A percentile compares a stretch with the other conserved stretches of the same genome.
These are phyloP conservation scores for Bursaphelenchus okinawaensis DNA, from an alignment of 2,888 invertebrate genomes.

Conservation along the genomic window DNA sequence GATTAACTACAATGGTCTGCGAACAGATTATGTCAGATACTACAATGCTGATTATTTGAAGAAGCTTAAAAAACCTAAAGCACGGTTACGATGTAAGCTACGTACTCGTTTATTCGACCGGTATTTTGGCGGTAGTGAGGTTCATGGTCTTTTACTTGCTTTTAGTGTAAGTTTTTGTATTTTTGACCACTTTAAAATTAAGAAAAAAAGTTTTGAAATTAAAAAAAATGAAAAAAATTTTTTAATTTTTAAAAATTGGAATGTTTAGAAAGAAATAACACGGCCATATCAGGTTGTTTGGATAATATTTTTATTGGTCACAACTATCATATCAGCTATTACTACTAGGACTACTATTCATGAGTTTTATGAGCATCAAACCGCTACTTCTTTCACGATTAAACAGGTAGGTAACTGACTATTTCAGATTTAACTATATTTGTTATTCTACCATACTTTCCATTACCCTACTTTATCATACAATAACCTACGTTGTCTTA, in stretches of 20 bases:
- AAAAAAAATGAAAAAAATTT: neutral
- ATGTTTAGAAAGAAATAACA: neutral
- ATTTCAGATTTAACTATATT: too few species aligned
- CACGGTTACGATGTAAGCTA: neutral
- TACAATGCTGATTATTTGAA: neutral
- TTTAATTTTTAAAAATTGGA: neutral
- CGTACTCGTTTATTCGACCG: neutral
- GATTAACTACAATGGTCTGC: neutral
- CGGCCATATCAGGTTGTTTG: constrained; percentile 2
- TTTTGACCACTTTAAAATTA: too few species aligned
- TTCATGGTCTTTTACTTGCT: neutral
- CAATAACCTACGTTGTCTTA: neutral
- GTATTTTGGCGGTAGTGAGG: neutral
- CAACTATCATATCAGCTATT: neutral
- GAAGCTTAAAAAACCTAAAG: neutral
- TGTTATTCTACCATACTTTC: too few species aligned
- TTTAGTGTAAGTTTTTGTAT: neutral
- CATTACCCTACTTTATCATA: neutral
- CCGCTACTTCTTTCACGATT: constrained; percentile 8
- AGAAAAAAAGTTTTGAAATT: neutral
- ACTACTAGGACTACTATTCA: neutral
- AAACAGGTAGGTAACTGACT: neutral
- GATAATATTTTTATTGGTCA: neutral
- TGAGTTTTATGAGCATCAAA: constrained; percentile 7
- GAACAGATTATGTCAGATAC: neutral